A percentile compares a stretch with the other conserved stretches of the same genome.
Conservation (phyloP, 2,113 vertebrate species). For the Corvus hawaiiensis region DNA sequence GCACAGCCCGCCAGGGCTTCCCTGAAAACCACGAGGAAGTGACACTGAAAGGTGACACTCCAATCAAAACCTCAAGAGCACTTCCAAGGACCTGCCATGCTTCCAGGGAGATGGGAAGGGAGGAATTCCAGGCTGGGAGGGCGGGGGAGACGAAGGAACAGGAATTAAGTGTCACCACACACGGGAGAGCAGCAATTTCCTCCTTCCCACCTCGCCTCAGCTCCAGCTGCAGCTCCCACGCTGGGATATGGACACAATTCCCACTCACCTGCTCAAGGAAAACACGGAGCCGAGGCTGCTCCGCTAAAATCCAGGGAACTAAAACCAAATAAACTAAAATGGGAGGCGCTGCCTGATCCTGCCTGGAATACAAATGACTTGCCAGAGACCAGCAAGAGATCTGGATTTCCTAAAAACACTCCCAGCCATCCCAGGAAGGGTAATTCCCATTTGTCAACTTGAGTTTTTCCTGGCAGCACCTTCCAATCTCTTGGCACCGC, state of each 20-base stretch:
- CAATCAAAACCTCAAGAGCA: neutral
- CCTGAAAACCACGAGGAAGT: neutral
- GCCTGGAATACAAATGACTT: constrained; percentile 10
- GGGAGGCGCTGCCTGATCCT: neutral
- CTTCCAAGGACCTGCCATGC: neutral
- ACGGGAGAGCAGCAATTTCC: neutral
- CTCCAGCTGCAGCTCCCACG: fast-evolving
- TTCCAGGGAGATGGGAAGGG: neutral
- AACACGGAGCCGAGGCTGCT: neutral
- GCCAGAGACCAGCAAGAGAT: constrained; percentile 6
- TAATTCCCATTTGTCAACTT: constrained; percentile 54
- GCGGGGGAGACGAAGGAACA: neutral
- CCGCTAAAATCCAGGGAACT: fast-evolving
- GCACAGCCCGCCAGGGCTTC: neutral
- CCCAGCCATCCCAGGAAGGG: constrained; percentile 46
- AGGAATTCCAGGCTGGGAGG: neutral
- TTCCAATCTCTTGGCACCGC: constrained; percentile 21
- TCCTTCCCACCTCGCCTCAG: neutral
- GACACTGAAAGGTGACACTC: neutral
- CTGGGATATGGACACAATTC: neutral
- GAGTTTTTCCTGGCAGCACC: constrained; percentile 55
- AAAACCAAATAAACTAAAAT: fast-evolving
- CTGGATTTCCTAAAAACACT: constrained; percentile 42
- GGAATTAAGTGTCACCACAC: neutral
- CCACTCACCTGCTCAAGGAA: neutral